Evolutionary conservation across 1,140 invertebrate species (phyloP).

Genomic region (Parasteatoda tepidariorum): DNA sequence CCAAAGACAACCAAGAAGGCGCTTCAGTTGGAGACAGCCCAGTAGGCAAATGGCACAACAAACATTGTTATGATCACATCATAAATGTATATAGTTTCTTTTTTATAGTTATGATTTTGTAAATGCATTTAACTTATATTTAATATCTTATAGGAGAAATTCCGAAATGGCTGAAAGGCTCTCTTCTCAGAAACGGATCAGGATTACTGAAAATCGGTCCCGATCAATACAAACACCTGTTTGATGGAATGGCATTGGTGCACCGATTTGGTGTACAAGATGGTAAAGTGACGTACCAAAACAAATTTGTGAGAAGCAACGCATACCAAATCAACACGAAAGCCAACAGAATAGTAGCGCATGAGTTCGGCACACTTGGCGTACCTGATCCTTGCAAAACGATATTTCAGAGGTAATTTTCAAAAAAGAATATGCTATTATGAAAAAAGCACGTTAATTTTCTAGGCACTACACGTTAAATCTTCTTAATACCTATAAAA

Average conservation of each 20-base stretch:
- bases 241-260: conserved; percentile 71
- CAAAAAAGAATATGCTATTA: too few relatives aligned
- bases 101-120: too few relatives aligned
- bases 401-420: conserved; percentile 67
- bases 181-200: conserved; percentile 70
- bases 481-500: too few relatives aligned
- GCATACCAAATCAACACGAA: conserved; percentile 68
- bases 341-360: conserved; percentile 76
- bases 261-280: conserved; percentile 69
- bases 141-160: conserved; percentile 67
- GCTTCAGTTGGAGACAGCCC: too few relatives aligned
- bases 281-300: conserved; percentile 68
- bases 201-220: conserved; percentile 69
- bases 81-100: too few relatives aligned
- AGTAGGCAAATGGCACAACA: too few relatives aligned
- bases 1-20: too few relatives aligned
- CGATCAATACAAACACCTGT: conserved; percentile 69
- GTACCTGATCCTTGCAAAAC: conserved; percentile 72
- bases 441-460: not conserved
- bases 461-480: too few relatives aligned
- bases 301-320: conserved; percentile 68
- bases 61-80: too few relatives aligned
- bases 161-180: conserved; percentile 69
- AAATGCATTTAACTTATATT: too few relatives aligned
- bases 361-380: conserved; percentile 83